Conservation (phyloP, 2,888 invertebrate genomes). For the Polia nebulosa region DNA sequence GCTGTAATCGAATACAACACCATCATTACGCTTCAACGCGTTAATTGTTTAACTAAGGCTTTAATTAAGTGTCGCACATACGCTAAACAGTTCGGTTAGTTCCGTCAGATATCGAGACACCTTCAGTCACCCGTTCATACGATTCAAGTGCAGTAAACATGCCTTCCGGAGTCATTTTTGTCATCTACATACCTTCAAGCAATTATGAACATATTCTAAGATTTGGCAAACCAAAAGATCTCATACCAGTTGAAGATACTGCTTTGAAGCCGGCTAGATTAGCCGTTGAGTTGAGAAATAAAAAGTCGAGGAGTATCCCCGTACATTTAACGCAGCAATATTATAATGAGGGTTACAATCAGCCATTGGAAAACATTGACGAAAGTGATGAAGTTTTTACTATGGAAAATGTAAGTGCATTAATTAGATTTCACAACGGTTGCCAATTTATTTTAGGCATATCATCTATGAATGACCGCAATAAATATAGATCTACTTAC, state of each 20-base stretch:
- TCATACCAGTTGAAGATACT: slow-evolving; percentile 73
- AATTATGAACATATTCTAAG: slow-evolving; percentile 92
- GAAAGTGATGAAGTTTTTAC: slow-evolving; percentile 91
- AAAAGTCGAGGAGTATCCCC: slow-evolving; percentile 84
- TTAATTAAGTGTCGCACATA: slow-evolving; percentile 71
- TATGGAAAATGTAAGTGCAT: slow-evolving; percentile 92
- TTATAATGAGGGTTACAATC: slow-evolving; percentile 80
- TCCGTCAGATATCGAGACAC: slow-evolving; percentile 46
- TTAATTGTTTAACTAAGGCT: slow-evolving; percentile 69
- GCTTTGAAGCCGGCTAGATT: slow-evolving; percentile 76
- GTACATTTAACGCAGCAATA: slow-evolving; percentile 84
- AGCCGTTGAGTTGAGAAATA: slow-evolving; percentile 83
- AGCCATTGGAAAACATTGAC: slow-evolving; percentile 81
- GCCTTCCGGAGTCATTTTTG: slow-evolving; percentile 92
- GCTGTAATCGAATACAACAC: slow-evolving; percentile 45
- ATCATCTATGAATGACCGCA: not conserved
- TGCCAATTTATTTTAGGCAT: slow-evolving; percentile 43
- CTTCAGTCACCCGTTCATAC: slow-evolving; percentile 34
- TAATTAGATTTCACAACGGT: not conserved
- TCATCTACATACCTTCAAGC: slow-evolving; percentile 93
- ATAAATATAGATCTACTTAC: not conserved
- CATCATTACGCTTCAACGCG: slow-evolving; percentile 41
- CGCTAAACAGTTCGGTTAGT: slow-evolving; percentile 58
- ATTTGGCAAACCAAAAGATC: slow-evolving; percentile 86
- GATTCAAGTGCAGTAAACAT: slow-evolving; percentile 71